Evolutionary conservation across 2,888 invertebrate genomes (phyloP).

Genomic region (Argyresthia albistria): DNA sequence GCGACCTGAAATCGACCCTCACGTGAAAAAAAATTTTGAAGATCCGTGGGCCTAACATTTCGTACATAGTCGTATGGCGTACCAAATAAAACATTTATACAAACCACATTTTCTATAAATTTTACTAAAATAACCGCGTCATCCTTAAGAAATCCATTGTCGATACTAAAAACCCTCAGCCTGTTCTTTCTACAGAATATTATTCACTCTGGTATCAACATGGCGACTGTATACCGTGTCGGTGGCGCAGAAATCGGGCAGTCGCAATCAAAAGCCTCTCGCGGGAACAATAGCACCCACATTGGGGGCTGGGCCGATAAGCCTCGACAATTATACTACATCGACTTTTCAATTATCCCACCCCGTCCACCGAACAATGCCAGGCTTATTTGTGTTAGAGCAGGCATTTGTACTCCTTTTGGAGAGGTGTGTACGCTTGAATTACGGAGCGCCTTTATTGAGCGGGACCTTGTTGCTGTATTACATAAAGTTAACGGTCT

Average conservation of each 20-base stretch:
- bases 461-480: conserved; percentile 6
- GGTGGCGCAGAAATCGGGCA: conserved; percentile 45
- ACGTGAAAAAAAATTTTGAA: too few relatives aligned
- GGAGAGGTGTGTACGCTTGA: conserved; percentile 13
- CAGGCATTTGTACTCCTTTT: conserved; percentile 60
- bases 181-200: too few relatives aligned
- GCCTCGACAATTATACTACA: conserved; percentile 71
- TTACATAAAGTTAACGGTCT: background rate
- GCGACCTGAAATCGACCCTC: too few relatives aligned
- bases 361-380: conserved; percentile 61
- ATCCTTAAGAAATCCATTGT: too few relatives aligned
- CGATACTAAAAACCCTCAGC: too few relatives aligned
- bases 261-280: conserved; percentile 69
- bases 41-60: too few relatives aligned
- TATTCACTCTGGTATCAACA: conserved; percentile 8
- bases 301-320: conserved; percentile 65
- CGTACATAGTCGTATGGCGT: too few relatives aligned
- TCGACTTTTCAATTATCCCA: conserved; percentile 72
- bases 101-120: too few relatives aligned
- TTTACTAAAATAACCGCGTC: too few relatives aligned
- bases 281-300: conserved; percentile 69
- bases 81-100: too few relatives aligned
- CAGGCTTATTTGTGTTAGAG: conserved; percentile 66
- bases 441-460: conserved; percentile 2
- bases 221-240: conserved; percentile 68